phyloP scores from a whole-genome alignment of 53 echinoderm and acorn worm genomes.

The Astropecten irregularis region DNA sequence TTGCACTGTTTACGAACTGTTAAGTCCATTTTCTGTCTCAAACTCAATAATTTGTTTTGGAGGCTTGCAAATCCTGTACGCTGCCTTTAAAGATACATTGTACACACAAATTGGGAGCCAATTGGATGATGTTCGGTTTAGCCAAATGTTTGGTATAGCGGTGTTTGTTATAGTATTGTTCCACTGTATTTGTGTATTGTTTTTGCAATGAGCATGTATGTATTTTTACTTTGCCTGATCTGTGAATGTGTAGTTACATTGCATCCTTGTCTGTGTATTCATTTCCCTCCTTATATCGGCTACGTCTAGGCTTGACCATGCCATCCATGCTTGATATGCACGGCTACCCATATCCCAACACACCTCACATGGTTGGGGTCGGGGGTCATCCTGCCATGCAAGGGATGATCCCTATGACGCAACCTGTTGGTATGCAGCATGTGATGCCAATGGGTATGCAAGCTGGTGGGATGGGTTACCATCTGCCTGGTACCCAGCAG shows the following conservation, averaged over 20 bases:
- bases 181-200: too few species aligned
- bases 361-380: conserved; percentile 30
- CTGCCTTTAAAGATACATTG: too few species aligned
- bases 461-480: conserved; percentile 26
- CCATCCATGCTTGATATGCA: conserved; percentile 48
- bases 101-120: too few species aligned
- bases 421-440: conserved; percentile 46
- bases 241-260: conserved; percentile 12
- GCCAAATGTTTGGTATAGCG: too few species aligned
- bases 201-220: too few species aligned
- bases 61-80: too few species aligned
- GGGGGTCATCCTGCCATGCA: conserved; percentile 59
- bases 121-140: too few species aligned
- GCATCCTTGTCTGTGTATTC: conserved; percentile 21
- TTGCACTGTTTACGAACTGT: too few species aligned
- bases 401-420: conserved; percentile 11
- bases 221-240: not conserved
- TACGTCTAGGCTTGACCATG: conserved; percentile 54
- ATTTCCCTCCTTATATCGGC: not conserved
- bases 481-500: conserved; percentile 27
- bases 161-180: too few species aligned
- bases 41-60: too few species aligned
- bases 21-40: too few species aligned
- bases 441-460: conserved; percentile 69
- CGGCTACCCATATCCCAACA: conserved; percentile 35